These are phyloP conservation scores for Oegoconia quadripuncta DNA, from an alignment of 2,888 invertebrate species.

Conservation along the genomic window DNA sequence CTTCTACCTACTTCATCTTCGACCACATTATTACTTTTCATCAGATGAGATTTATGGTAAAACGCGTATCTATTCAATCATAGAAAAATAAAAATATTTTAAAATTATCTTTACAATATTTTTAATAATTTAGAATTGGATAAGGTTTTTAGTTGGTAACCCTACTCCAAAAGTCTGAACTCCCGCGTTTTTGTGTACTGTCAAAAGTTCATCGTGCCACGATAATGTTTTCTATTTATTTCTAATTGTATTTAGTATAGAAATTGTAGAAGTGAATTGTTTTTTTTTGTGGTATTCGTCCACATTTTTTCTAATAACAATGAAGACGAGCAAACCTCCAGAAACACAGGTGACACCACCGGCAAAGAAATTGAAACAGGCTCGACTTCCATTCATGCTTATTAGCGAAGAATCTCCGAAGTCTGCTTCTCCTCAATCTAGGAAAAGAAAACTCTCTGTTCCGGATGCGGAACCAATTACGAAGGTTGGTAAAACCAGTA, in stretches of 20 bases:
- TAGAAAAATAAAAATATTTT: too few relatives aligned
- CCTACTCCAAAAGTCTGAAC: constrained; percentile 17
- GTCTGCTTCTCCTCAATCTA: constrained; percentile 42
- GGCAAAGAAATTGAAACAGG: constrained; percentile 80
- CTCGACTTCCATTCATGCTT: constrained; percentile 80
- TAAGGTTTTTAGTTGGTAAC: not conserved
- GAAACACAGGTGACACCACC: constrained; percentile 62
- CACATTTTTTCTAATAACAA: constrained; percentile 29
- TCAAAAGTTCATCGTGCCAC: constrained; percentile 48
- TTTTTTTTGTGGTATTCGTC: constrained; percentile 11
- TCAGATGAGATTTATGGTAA: too few relatives aligned
- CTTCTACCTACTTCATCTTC: too few relatives aligned
- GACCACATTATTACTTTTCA: too few relatives aligned
- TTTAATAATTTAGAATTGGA: too few relatives aligned
- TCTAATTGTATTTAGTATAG: constrained; percentile 15
- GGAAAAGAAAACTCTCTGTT: constrained; percentile 68
- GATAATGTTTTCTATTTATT: constrained; percentile 30
- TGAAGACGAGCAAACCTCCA: constrained; percentile 63
- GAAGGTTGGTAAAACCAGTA: constrained; percentile 62
- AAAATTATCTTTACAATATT: too few relatives aligned
- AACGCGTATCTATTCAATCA: too few relatives aligned
- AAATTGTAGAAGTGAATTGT: constrained; percentile 5
- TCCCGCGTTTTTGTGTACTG: constrained; percentile 60
- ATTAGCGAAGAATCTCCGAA: constrained; percentile 63
- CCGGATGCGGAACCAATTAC: constrained; percentile 47